Evolutionary conservation across 2,888 invertebrate species (phyloP).

Genomic region (Podabrus alpinus): DNA sequence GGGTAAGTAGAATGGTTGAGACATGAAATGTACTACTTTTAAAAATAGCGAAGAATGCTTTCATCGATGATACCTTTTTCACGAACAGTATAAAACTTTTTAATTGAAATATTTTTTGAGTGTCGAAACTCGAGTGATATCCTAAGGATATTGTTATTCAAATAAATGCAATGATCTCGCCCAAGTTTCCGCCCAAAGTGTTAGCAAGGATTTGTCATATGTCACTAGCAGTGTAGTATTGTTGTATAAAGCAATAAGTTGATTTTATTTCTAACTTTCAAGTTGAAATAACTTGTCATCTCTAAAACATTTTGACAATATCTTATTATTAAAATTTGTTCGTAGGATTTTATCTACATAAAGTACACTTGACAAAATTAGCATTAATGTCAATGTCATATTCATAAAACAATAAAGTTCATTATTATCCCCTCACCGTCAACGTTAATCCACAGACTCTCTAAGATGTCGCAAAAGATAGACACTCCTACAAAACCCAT

Average conservation of each 20-base stretch:
- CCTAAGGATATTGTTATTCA: not conserved
- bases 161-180: not conserved
- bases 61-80: not conserved
- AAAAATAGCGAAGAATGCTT: not conserved
- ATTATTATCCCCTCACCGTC: not conserved
- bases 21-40: not conserved
- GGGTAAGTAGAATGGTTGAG: not conserved
- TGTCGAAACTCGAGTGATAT: not conserved
- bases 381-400: not conserved
- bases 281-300: not conserved
- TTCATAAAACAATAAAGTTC: not conserved
- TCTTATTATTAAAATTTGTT: not conserved
- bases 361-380: not conserved
- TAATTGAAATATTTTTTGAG: not conserved
- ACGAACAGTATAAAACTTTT: not conserved
- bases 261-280: not conserved
- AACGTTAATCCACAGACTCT: not conserved
- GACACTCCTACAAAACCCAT: not conserved
- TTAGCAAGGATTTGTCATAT: not conserved
- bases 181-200: not conserved
- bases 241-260: not conserved
- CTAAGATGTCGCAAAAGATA: not conserved
- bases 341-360: not conserved
- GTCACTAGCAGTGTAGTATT: not conserved
- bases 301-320: not conserved